Base-by-base conservation (phyloP, 2,888 invertebrate species). In the Gnatocerus cornutus region DNA sequence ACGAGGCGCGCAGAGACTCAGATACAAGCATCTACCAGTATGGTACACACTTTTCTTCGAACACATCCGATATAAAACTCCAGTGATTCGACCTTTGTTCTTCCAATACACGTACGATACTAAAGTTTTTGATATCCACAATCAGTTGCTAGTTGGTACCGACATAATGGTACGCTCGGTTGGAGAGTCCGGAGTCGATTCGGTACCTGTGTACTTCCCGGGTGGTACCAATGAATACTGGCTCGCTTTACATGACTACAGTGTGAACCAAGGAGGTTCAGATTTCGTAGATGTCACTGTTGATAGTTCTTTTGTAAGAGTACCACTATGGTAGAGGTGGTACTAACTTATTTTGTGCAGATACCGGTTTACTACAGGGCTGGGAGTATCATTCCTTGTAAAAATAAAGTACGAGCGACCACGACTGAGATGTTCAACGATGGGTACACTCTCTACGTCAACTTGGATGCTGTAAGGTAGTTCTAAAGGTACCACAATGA, bases 21-120 rank as follows among this genome's bases (percentile, higher is more conserved):
- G 99, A 63, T 99, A 99, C 83, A 90, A 92, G 0, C 93, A 95
- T 73, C 84, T 99, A 48, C 97, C 98, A 39, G 87, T 91, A 63
- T 95, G 95, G 96, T 96, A 95, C 85, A 95, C 96, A 0, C 79
- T 94, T 16, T 99, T 98, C 88, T 93, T 93, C 84, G 93, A 97
- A 82, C 94, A 96, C 81, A 91, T 94, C 46, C 81, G 89, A 55
- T 91, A 89, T 69, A 97, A 97, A 0, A 86, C 89, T 33, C 98
- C 98, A 0, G 93, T 97, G 0, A 94, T 97, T 87, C 87, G 96
- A 29, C 96, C 99, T 0, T 80, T 97, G 27, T 93, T 96, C 90
- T 90, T 93, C 55, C 92, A 97, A 78, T 99, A 93, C 84, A 96
- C 97, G 0, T 81, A 87, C 0, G 98, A 98, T 78, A 87, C 89